phyloP scores from a whole-genome alignment of 2,113 vertebrate genomes.

The Serinus canaria region DNA sequence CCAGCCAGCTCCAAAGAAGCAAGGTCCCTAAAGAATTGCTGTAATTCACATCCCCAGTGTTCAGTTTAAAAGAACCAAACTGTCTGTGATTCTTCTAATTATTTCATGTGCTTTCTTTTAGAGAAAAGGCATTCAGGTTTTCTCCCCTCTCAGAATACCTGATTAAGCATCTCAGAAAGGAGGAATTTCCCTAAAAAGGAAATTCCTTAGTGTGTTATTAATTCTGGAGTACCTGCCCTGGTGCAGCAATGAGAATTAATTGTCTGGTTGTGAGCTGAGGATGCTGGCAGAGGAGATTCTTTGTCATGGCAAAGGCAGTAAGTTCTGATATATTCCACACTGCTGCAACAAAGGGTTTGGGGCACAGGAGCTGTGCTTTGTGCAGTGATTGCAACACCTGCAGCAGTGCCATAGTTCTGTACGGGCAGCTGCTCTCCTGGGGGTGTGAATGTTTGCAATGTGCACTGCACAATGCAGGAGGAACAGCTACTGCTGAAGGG shows the following conservation, averaged over 20 bases:
- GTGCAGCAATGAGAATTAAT: constrained; percentile 28
- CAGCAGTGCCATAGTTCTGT: neutral
- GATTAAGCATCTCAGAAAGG: neutral
- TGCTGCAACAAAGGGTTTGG: neutral
- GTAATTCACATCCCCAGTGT: neutral
- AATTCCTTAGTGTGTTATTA: neutral
- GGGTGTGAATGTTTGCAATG: neutral
- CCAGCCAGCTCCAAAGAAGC: neutral
- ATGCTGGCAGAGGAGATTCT: constrained; percentile 14
- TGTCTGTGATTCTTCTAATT: neutral
- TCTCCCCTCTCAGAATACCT: neutral
- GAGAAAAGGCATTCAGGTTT: neutral
- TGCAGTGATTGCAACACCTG: neutral
- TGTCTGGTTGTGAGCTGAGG: constrained; percentile 5
- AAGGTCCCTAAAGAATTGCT: neutral
- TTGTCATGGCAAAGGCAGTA: constrained; percentile 6
- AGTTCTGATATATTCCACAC: constrained; percentile 2
- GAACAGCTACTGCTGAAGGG: neutral
- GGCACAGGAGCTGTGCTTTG: neutral
- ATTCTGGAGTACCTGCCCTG: neutral
- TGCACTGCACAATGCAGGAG: rapidly evolving
- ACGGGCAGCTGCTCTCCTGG: neutral
- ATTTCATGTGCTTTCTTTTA: neutral
- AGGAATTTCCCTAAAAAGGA: neutral
- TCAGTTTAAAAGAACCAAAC: neutral